Base-by-base conservation (phyloP, 2,888 invertebrate species). In the Lepidocyrtinus sp. region DNA sequence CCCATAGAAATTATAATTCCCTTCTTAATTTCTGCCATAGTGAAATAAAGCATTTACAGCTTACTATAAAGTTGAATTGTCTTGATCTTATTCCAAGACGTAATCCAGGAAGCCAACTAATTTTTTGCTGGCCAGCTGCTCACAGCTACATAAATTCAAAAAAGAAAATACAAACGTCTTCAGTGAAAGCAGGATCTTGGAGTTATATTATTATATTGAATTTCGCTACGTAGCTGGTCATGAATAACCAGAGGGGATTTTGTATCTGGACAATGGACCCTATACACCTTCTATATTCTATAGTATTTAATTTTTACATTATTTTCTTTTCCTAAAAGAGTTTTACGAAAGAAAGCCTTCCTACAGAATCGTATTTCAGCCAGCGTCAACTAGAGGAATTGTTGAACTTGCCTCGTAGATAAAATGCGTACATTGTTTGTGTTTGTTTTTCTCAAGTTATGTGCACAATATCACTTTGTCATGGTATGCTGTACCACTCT, bases 101-200 rank as follows among this genome's bases (percentile, higher is more conserved):
- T 50, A 50, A 50, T 50, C 50, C 50, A 2, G 50, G 50, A 50
- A 50, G 50, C 50, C 50, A 50, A 50, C 50, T 50, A 50, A 50
- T 50, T 50, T 50, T 50, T 50, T 50, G 50, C 50, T n/a, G 50
- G 17, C 50, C 50, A 50, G 50, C 2, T 50, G 50, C 50, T 50
- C 17, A 17, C 5, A 50, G 50, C 36, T 36, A 50, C 50, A 50
- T 50, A 50, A 50, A 50, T 50, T 50, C 50, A 50, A 50, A 50
- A 50, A 50, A 12, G 50, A 50, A 50, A 50, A 50, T 50, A 50
- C 50, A 50, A 50, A 2, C 17, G 50, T 50, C 50, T 15, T n/a
- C n/a, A n/a, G n/a, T n/a, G n/a, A n/a, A n/a, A n/a, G n/a, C n/a
- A n/a, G n/a, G n/a, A n/a, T n/a, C n/a, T n/a, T n/a, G n/a, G n/a